A percentile compares a stretch with the other conserved stretches of the same genome.
Conservation (phyloP, 2,888 invertebrate species). For the Mimas tiliae region DNA sequence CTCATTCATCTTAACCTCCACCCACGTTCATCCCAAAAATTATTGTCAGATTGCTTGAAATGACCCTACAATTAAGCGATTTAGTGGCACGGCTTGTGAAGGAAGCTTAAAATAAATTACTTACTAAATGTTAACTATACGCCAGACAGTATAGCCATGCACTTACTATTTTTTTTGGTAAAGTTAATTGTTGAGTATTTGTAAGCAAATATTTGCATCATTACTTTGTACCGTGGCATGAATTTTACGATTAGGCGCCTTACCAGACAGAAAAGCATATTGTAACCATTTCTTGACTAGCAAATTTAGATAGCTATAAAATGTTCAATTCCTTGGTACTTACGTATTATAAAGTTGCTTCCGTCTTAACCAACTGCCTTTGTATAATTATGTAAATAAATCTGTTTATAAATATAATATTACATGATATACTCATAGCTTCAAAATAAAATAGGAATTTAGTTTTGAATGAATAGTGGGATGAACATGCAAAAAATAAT, state of each 20-base stretch:
- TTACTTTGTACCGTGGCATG: too few species aligned
- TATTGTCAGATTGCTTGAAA: slow-evolving; percentile 19
- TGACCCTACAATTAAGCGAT: slow-evolving; percentile 7
- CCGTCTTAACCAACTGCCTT: too few species aligned
- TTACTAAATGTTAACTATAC: neutral
- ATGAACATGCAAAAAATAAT: neutral
- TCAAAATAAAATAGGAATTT: too few species aligned
- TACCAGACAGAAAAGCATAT: too few species aligned
- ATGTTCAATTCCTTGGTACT: too few species aligned
- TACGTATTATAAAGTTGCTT: too few species aligned
- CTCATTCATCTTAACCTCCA: neutral
- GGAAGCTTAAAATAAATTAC: neutral
- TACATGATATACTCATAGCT: too few species aligned
- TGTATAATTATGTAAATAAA: neutral
- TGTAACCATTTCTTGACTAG: too few species aligned
- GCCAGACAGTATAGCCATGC: neutral
- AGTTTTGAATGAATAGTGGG: neutral
- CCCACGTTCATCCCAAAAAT: slow-evolving; percentile 20
- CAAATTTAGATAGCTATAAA: too few species aligned
- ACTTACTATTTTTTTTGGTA: neutral
- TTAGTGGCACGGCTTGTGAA: neutral
- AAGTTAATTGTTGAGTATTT: neutral
- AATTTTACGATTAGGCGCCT: too few species aligned
- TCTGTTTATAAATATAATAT: neutral
- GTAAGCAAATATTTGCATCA: too few species aligned